A percentile compares a stretch with the other conserved stretches of the same genome.
phyloP scores from a whole-genome alignment of 2,797 vertebrate genomes.

The Cossypha polioptera region DNA sequence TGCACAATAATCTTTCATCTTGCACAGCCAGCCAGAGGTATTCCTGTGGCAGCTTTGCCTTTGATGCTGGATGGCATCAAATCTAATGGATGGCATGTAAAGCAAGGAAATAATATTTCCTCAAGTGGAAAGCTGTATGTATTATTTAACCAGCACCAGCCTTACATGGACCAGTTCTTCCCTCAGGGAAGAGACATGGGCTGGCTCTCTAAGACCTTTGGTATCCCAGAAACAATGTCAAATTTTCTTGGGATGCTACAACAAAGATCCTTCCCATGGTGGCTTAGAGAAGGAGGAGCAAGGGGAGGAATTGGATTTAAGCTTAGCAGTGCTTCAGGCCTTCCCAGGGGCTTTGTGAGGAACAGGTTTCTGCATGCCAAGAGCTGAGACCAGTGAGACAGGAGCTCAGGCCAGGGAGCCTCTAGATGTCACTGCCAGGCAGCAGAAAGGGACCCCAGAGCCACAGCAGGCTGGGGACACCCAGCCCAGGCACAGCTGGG shows the following conservation, averaged over 20 bases:
- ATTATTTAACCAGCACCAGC: background rate
- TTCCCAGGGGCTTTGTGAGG: background rate
- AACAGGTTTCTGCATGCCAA: background rate
- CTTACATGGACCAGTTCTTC: background rate
- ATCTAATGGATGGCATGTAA: background rate
- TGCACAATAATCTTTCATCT: background rate
- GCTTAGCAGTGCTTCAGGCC: background rate
- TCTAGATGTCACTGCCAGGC: slow-evolving; percentile 66
- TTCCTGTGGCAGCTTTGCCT: background rate
- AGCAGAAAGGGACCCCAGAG: background rate
- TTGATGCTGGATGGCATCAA: background rate
- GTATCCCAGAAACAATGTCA: background rate
- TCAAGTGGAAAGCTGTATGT: background rate
- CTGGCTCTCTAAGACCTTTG: background rate
- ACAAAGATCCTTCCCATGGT: background rate
- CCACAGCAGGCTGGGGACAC: background rate
- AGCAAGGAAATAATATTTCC: background rate
- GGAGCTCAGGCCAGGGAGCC: background rate
- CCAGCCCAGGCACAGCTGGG: background rate
- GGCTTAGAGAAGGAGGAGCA: background rate
- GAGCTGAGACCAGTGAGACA: background rate
- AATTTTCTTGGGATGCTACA: background rate
- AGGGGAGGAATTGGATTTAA: background rate
- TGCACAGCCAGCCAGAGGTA: background rate
- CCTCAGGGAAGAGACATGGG: background rate